phyloP scores from a whole-genome alignment of 1,140 invertebrate genomes.

The Sinella curviseta region DNA sequence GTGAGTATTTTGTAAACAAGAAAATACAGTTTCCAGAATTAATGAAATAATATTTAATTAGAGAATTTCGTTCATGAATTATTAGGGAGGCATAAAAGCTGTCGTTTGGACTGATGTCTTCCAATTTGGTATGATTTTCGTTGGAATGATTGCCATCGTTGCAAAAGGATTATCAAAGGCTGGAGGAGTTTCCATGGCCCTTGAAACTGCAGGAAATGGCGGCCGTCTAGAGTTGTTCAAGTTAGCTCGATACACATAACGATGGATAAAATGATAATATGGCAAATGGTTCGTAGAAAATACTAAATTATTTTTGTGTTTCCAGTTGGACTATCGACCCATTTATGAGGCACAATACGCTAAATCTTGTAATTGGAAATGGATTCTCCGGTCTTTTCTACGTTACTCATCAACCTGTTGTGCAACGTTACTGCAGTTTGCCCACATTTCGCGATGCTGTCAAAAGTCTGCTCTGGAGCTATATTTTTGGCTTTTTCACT shows the following conservation, averaged over 20 bases:
- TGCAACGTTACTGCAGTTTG: constrained; percentile 82
- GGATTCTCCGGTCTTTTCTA: constrained; percentile 34
- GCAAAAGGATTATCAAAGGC: constrained; percentile 24
- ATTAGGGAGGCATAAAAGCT: constrained; percentile 20
- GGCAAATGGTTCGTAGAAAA: too few relatives aligned
- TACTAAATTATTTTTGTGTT: constrained; percentile 2
- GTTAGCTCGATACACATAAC: constrained; percentile 29
- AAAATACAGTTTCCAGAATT: too few relatives aligned
- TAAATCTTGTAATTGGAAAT: constrained; percentile 44
- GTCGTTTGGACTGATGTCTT: constrained; percentile 17
- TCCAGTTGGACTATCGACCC: constrained; percentile 51
- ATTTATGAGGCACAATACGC: constrained; percentile 44
- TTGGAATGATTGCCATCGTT: constrained; percentile 27
- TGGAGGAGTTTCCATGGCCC: constrained; percentile 35
- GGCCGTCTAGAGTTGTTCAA: constrained; percentile 44
- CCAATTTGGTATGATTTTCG: constrained; percentile 27
- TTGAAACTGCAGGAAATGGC: constrained; percentile 37
- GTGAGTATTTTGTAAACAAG: not conserved
- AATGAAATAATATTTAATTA: too few relatives aligned
- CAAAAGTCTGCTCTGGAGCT: constrained; percentile 56
- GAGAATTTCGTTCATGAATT: too few relatives aligned
- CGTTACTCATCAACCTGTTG: constrained; percentile 78
- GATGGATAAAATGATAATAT: not conserved
- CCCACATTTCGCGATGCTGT: constrained; percentile 70
- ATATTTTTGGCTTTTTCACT: constrained; percentile 34